Conservation (phyloP, 2,113 vertebrate species). For the Sorex araneus region DNA sequence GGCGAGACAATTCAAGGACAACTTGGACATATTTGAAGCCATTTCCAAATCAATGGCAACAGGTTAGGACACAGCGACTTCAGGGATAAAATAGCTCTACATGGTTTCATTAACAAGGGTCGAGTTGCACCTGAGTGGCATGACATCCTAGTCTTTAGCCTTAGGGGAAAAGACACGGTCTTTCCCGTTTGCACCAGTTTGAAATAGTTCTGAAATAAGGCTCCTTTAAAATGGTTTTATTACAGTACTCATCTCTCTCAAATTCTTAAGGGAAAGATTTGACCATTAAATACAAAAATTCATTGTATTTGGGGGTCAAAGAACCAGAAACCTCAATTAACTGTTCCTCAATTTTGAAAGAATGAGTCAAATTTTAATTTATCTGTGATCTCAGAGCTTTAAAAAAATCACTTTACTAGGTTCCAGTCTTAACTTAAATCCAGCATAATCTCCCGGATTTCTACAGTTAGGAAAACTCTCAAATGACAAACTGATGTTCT, state of each 20-base stretch:
- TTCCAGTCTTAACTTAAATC: slow-evolving; percentile 37
- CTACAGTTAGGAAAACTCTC: slow-evolving; percentile 42
- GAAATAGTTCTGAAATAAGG: slow-evolving; percentile 84
- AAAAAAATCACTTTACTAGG: background rate
- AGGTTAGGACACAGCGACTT: slow-evolving; percentile 81
- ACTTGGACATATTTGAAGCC: slow-evolving; percentile 79
- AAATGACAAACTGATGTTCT: background rate
- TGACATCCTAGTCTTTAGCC: slow-evolving; percentile 85
- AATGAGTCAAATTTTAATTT: background rate
- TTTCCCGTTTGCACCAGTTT: slow-evolving; percentile 86
- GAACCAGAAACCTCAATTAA: background rate
- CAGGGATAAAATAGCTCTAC: slow-evolving; percentile 75
- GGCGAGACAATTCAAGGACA: slow-evolving; percentile 81
- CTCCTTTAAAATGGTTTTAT: slow-evolving; percentile 81
- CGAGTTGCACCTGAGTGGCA: slow-evolving; percentile 86
- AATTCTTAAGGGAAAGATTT: slow-evolving; percentile 58
- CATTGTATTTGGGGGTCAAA: background rate
- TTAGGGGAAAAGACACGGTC: slow-evolving; percentile 83
- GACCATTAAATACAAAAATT: slow-evolving; percentile 41
- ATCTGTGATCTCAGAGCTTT: slow-evolving; percentile 34
- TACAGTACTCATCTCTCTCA: slow-evolving; percentile 81
- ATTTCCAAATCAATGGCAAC: slow-evolving; percentile 83
- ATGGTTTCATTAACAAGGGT: slow-evolving; percentile 78
- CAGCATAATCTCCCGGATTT: slow-evolving; percentile 30
- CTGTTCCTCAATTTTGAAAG: slow-evolving; percentile 25